These are phyloP conservation scores for Tachysurus vachellii DNA, from an alignment of 2,113 vertebrate species.

Conservation along the genomic window DNA sequence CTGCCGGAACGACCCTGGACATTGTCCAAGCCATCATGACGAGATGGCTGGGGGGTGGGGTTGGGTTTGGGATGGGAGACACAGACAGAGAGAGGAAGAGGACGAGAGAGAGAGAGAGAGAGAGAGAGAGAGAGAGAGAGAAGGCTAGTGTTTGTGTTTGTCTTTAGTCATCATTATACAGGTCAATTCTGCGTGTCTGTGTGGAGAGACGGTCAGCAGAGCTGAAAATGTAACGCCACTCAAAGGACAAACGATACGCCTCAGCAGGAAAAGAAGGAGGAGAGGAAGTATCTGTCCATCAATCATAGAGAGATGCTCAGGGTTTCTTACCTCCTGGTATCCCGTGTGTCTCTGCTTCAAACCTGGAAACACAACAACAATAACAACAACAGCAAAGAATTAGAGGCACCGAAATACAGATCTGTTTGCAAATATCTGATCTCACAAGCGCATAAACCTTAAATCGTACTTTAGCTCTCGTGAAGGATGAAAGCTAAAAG, in stretches of 20 bases:
- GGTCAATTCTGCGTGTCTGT: conserved; percentile 19
- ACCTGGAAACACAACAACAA: conserved; percentile 45
- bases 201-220: background rate
- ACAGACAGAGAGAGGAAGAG: background rate
- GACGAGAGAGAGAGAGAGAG: background rate
- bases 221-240: conserved; percentile 2
- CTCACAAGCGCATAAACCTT: background rate
- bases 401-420: background rate
- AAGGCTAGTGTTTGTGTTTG: background rate
- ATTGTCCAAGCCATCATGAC: no score
- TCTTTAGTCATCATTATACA: conserved; percentile 20
- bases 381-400: background rate
- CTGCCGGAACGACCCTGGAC: no score
- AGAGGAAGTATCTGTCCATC: background rate
- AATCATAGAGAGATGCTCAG: background rate
- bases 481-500: background rate
- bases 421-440: background rate
- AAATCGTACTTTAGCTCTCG: background rate
- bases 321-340: conserved; percentile 65
- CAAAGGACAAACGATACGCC: background rate
- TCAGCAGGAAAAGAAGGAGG: conserved; percentile 4
- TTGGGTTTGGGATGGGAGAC: no score
- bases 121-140: background rate
- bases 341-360: conserved; percentile 67
- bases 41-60: no score